A percentile compares a stretch with the other conserved stretches of the same genome.
These are phyloP conservation scores for Notodonta ziczac DNA, from an alignment of 2,888 invertebrate genomes.

Conservation along the genomic window DNA sequence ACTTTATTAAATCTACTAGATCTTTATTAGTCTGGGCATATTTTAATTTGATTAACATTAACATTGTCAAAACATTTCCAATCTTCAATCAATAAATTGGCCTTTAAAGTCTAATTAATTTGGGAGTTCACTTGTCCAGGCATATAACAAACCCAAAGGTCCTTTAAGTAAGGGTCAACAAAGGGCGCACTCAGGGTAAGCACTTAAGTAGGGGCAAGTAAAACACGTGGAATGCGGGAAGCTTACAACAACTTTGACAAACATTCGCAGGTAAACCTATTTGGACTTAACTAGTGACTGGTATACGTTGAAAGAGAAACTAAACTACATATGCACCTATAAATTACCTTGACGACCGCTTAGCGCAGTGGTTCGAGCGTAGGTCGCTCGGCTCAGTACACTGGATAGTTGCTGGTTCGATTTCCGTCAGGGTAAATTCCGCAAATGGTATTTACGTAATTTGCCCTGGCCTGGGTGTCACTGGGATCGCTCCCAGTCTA, in stretches of 20 bases:
- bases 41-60: too few relatives aligned
- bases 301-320: background rate
- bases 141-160: constrained; percentile 1
- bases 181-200: constrained; percentile 16
- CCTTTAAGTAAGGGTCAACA: constrained; percentile 9
- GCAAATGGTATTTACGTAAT: too few relatives aligned
- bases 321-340: too few relatives aligned
- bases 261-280: constrained; percentile 5
- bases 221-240: constrained; percentile 23
- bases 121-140: constrained; percentile 1
- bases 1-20: too few relatives aligned
- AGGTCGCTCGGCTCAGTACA: background rate
- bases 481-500: too few relatives aligned
- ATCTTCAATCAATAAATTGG: background rate
- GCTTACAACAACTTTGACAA: constrained; percentile 11
- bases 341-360: too few relatives aligned
- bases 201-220: constrained; percentile 18
- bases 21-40: too few relatives aligned
- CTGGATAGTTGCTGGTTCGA: too few relatives aligned
- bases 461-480: too few relatives aligned
- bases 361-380: too few relatives aligned
- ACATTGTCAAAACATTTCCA: too few relatives aligned
- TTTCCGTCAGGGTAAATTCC: too few relatives aligned
- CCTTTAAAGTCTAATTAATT: background rate
- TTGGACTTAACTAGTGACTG: background rate